phyloP scores from a whole-genome alignment of 2,113 vertebrate species.

The Ellobius talpinus region DNA sequence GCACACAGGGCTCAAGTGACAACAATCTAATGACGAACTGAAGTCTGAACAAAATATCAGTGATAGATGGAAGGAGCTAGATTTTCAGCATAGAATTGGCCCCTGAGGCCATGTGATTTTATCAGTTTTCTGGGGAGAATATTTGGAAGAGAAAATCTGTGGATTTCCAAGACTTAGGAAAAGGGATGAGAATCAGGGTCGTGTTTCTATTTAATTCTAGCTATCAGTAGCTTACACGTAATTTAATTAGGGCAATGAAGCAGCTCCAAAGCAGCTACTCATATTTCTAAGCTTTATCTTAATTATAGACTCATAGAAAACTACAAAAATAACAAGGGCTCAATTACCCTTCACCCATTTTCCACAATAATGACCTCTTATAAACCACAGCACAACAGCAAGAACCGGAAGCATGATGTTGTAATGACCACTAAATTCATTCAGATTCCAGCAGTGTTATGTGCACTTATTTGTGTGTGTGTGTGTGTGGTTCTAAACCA shows the following conservation, averaged over 20 bases:
- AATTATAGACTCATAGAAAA: conserved; percentile 9
- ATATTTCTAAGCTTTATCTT: conserved; percentile 7
- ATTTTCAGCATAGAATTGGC: not conserved
- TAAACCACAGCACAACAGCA: not conserved
- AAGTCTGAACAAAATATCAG: not conserved
- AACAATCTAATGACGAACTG: not conserved
- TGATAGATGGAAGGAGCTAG: not conserved
- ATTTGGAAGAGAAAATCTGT: not conserved
- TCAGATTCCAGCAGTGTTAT: not conserved
- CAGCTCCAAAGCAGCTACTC: not conserved
- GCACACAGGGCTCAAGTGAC: not conserved
- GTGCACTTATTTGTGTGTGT: not conserved
- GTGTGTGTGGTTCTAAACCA: not conserved
- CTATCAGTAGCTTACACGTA: conserved; percentile 31
- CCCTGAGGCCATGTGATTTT: not conserved
- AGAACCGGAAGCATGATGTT: not conserved
- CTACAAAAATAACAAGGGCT: conserved; percentile 27
- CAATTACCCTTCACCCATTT: not conserved
- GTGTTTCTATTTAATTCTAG: conserved; percentile 30
- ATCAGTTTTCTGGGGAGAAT: not conserved
- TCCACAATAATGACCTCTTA: not conserved
- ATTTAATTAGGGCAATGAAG: not conserved
- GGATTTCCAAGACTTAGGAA: not conserved
- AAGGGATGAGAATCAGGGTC: not conserved
- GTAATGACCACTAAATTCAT: not conserved